phyloP scores from a whole-genome alignment of 2,113 vertebrate species.

The Gobiocypris rarus region DNA sequence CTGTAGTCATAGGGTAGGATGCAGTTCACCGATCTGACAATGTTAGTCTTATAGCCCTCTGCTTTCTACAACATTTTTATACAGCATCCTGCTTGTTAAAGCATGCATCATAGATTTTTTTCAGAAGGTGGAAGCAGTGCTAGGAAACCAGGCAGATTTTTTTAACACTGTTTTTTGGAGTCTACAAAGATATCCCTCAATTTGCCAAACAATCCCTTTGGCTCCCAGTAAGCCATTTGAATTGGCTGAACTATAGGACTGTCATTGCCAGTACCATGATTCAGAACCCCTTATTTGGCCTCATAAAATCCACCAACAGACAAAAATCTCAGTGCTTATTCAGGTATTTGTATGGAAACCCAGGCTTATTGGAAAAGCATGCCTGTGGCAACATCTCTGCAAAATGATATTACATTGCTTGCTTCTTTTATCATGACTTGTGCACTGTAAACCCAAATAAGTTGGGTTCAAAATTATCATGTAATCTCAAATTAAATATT shows the following conservation, averaged over 20 bases:
- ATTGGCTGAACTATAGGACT: background rate
- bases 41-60: conserved; percentile 1
- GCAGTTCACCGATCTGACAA: background rate
- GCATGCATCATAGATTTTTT: conserved; percentile 2
- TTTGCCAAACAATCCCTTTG: background rate
- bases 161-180: background rate
- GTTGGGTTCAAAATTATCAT: too few relatives aligned
- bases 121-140: background rate
- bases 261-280: background rate
- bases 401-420: too few relatives aligned
- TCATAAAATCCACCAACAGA: conserved; percentile 4
- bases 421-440: too few relatives aligned
- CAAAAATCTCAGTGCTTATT: background rate
- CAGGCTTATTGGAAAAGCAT: too few relatives aligned
- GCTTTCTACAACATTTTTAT: conserved; percentile 11
- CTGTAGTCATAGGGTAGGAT: background rate
- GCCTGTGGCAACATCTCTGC: too few relatives aligned
- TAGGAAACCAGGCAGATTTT: background rate
- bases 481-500: too few relatives aligned
- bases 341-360: background rate
- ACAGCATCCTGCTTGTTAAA: conserved; percentile 18
- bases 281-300: background rate
- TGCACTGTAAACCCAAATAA: too few relatives aligned
- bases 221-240: background rate
- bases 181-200: background rate